Base-by-base conservation (phyloP, 2,888 invertebrate species). In the Reticulitermes lucifugus region DNA sequence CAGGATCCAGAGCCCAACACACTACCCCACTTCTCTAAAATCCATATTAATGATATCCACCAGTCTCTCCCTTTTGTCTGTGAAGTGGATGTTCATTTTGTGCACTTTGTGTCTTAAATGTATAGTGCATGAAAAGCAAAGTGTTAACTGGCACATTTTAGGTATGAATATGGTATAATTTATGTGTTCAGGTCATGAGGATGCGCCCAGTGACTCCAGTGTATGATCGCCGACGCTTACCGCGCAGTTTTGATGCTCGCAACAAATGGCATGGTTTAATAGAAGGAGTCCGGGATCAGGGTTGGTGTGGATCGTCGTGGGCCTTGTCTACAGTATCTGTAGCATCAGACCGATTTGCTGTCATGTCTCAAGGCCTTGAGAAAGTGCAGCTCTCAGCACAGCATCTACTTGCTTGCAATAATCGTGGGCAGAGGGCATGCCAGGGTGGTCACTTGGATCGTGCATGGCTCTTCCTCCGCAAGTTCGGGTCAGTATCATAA, bases 221-320 rank as follows among this genome's bases (percentile, higher is more conserved):
- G 85, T 94, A 95, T 90, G 93, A 94, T 88, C 92, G 93, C 0
- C 90, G 91, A 0, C 88, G 90, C 0, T 91, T 97, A 87, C 97
- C 97, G 0, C 89, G 89, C 22, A 89, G 92, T 73, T 99, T 98
- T 90, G 97, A 98, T 90, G 92, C 97, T 0, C 92, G 96, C 22
- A 90, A 91, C 0, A 93, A 93, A 83, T 98, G 98, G 98, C 94
- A 94, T 0, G 92, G 92, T 2, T 93, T 93, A 88, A 95, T 98
- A 83, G 94, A 95, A 0, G 94, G 93, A 0, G 90, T 93, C n/a
- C 88, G 90, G 65, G 93, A 94, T 88, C 93, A 93, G 89, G 94
- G 93, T 35, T 93, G 94, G 92, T 96, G 98, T 89, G 98, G 96
- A 0, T 94, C 98, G 0, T 98, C 98, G 3, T 99, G 98, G 98